A percentile compares a stretch with the other conserved stretches of the same genome.
Conservation (phyloP, 2,113 vertebrate genomes). For the Hiodon alosoides region DNA sequence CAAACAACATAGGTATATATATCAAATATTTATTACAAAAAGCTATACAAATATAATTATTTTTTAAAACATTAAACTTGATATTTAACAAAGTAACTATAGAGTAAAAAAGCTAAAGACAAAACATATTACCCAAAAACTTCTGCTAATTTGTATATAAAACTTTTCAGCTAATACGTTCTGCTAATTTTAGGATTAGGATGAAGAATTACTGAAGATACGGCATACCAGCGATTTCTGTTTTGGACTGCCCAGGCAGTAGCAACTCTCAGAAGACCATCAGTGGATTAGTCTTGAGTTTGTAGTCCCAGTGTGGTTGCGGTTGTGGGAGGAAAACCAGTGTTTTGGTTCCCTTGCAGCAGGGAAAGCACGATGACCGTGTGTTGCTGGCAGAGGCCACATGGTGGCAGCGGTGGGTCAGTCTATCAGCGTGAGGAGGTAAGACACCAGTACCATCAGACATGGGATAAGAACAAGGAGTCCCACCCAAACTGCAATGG, state of each 20-base stretch:
- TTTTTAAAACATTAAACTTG: slow-evolving; percentile 24
- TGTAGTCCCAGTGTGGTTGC: no score
- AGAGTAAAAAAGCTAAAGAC: neutral
- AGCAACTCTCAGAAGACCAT: no score
- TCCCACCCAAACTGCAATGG: slow-evolving; percentile 54
- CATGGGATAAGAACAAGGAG: slow-evolving; percentile 44
- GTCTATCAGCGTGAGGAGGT: slow-evolving; percentile 60
- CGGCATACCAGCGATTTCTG: no score
- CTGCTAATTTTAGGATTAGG: slow-evolving; percentile 16
- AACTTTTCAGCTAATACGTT: neutral
- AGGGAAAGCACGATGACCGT: no score
- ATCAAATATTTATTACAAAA: slow-evolving; percentile 24
- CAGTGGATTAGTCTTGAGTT: no score
- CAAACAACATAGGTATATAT: neutral
- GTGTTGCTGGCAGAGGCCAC: no score
- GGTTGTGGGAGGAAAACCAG: no score
- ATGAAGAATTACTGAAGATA: no score
- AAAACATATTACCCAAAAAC: neutral
- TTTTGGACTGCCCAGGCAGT: no score
- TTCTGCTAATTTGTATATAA: neutral
- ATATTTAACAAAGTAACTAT: slow-evolving; percentile 41
- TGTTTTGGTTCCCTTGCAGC: neutral
- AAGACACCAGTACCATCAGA: slow-evolving; percentile 62
- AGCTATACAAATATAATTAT: slow-evolving; percentile 3
- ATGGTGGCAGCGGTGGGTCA: slow-evolving; percentile 32